Conservation (phyloP, 2,113 vertebrate species). For the Urocynchramus pylzowi region DNA sequence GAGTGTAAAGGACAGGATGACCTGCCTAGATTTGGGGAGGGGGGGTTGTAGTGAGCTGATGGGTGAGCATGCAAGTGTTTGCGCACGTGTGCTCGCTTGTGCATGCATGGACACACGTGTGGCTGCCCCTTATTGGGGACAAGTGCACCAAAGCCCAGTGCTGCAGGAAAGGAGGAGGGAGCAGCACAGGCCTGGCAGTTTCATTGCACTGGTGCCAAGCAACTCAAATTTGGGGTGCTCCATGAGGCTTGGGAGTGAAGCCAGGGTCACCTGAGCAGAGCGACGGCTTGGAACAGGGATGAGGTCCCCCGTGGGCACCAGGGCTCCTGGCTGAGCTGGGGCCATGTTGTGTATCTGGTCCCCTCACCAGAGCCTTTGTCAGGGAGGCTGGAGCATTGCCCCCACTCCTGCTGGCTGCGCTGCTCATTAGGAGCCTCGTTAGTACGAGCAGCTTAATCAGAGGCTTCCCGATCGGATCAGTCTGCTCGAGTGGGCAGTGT, state of each 20-base stretch:
- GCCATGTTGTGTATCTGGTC: neutral
- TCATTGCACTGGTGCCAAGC: neutral
- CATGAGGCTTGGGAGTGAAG: neutral
- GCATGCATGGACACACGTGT: constrained; percentile 3
- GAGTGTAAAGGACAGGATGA: neutral
- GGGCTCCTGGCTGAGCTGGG: neutral
- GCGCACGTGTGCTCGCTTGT: neutral
- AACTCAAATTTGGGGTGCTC: neutral
- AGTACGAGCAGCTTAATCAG: constrained; percentile 5
- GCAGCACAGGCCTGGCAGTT: neutral
- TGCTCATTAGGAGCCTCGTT: constrained; percentile 38
- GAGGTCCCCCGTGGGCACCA: neutral
- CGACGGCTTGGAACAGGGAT: neutral
- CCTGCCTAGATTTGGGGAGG: neutral
- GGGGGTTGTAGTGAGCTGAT: neutral
- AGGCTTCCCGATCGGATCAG: neutral
- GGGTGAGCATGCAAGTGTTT: neutral
- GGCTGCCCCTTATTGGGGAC: neutral
- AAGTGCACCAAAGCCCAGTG: neutral
- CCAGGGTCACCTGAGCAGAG: neutral
- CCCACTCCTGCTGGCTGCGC: neutral
- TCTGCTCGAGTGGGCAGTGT: neutral
- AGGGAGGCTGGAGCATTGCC: neutral
- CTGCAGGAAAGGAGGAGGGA: neutral
- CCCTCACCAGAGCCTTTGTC: neutral